These are phyloP conservation scores for Tetranychus truncatus DNA, from an alignment of 2,888 invertebrate species.

Conservation along the genomic window DNA sequence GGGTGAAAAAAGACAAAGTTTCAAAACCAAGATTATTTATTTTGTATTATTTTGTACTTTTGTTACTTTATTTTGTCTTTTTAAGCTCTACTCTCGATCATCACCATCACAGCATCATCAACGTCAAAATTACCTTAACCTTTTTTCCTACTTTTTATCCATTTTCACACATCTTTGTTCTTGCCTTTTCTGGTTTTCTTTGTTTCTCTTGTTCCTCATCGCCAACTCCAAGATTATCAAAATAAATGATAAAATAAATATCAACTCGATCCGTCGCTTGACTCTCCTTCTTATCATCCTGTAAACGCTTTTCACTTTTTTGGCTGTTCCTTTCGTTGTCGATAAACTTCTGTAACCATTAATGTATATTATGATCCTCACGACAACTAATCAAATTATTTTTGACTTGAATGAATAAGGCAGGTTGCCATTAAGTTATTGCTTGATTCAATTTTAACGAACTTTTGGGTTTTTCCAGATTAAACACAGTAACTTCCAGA, in stretches of 20 bases:
- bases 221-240: neutral
- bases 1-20: neutral
- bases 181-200: too few relatives aligned
- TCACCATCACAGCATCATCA: neutral
- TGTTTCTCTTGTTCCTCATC: neutral
- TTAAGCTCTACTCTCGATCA: neutral
- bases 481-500: too few relatives aligned
- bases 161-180: neutral
- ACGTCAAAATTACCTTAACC: neutral
- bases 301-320: neutral
- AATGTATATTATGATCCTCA: too few relatives aligned
- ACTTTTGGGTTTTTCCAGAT: too few relatives aligned
- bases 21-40: neutral
- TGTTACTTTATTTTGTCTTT: neutral
- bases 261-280: neutral
- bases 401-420: too few relatives aligned
- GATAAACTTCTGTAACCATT: too few relatives aligned
- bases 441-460: too few relatives aligned
- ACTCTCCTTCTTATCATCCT: neutral
- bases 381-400: too few relatives aligned
- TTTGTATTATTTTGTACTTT: neutral
- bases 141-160: neutral
- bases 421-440: too few relatives aligned
- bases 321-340: neutral
- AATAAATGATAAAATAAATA: neutral